Conservation (phyloP, 1,140 invertebrate genomes). For the Teleopsis dalmanni region DNA sequence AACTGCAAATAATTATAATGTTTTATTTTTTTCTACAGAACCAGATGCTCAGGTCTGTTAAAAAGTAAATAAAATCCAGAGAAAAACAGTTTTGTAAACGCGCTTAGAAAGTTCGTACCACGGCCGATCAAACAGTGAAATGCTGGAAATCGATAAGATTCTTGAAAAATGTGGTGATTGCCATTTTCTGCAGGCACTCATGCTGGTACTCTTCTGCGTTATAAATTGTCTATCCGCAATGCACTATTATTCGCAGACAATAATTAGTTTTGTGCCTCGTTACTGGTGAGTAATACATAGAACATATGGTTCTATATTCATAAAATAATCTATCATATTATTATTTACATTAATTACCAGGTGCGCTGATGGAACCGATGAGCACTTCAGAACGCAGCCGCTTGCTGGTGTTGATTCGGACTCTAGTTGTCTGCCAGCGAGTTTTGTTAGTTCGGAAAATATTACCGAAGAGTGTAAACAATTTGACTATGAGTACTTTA, state of each 20-base stretch:
- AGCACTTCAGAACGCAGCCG: not conserved
- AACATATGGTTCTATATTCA: too few relatives aligned
- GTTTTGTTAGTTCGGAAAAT: not conserved
- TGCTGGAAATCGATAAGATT: conserved; percentile 17
- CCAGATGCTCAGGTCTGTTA: not conserved
- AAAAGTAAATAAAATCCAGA: too few relatives aligned
- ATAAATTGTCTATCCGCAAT: conserved; percentile 46
- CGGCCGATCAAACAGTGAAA: conserved; percentile 6
- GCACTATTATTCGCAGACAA: conserved; percentile 48
- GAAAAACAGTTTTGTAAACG: not conserved
- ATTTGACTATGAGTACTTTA: conserved; percentile 28
- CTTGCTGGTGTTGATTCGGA: not conserved
- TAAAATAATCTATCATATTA: not conserved
- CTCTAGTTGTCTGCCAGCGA: conserved; percentile 6
- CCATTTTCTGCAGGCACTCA: conserved; percentile 48
- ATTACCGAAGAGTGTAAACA: conserved; percentile 12
- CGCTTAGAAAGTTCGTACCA: not conserved
- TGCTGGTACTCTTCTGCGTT: conserved; percentile 48
- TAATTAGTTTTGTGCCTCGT: conserved; percentile 43
- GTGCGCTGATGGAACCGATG: conserved; percentile 4
- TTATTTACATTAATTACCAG: not conserved
- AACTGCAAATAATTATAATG: not conserved
- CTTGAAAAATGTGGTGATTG: conserved; percentile 49
- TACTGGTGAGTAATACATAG: conserved; percentile 28
- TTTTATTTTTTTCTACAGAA: not conserved